Conservation (phyloP, 2,888 invertebrate species). For the Caenorhabditis wallacei region DNA sequence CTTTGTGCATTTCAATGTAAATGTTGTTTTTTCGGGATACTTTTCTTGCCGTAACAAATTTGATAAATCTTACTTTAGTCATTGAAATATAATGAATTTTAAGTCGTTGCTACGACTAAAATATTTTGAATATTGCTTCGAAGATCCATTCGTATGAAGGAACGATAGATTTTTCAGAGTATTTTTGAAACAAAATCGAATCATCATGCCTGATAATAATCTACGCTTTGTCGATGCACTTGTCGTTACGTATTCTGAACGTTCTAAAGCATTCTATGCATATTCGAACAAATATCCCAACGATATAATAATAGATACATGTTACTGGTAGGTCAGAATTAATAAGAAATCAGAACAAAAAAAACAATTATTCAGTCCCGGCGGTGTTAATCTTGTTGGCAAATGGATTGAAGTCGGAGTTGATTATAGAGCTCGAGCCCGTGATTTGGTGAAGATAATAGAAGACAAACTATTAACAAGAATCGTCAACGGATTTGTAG, state of each 20-base stretch:
- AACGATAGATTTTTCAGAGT: no score
- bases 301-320: conserved; percentile 13
- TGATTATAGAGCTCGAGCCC: background rate
- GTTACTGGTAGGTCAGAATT: conserved; percentile 12
- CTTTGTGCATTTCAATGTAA: no score
- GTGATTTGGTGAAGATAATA: background rate
- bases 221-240: background rate
- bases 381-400: background rate
- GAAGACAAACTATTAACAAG: conserved; percentile 16
- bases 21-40: no score
- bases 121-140: background rate
- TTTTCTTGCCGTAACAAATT: no score
- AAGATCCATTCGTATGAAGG: no score
- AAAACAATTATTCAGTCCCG: background rate
- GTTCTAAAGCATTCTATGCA: conserved; percentile 9
- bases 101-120: no score
- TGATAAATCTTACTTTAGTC: no score
- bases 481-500: background rate
- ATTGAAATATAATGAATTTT: no score
- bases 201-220: background rate
- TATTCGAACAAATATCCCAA: background rate
- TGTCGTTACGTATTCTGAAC: background rate
- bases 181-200: background rate
- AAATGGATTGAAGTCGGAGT: conserved; percentile 16
- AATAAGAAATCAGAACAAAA: background rate